Conservation (phyloP, 1,140 invertebrate species). For the Bombus polaris region DNA sequence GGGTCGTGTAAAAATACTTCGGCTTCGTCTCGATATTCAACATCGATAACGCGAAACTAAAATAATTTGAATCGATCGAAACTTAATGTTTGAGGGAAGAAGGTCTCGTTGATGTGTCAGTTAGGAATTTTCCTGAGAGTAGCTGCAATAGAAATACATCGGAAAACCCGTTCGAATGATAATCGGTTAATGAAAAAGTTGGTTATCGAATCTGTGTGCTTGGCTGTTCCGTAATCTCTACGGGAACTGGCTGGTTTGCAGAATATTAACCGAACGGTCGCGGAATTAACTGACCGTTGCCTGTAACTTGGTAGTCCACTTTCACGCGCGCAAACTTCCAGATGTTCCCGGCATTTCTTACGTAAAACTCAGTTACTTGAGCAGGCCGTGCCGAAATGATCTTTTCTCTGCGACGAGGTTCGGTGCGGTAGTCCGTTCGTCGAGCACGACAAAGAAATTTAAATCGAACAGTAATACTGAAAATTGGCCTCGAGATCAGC, state of each 20-base stretch:
- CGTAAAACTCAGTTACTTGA: conserved; percentile 69
- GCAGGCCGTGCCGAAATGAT: conserved; percentile 42
- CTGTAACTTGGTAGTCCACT: conserved; percentile 73
- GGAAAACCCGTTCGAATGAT: conserved; percentile 3
- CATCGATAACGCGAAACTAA: not conserved
- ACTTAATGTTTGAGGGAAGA: not conserved
- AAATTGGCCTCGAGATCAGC: conserved; percentile 18
- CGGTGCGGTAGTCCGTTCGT: not conserved
- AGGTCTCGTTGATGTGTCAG: not conserved
- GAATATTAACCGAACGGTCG: conserved; percentile 73
- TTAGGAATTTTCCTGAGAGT: not conserved
- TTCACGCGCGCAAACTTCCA: conserved; percentile 77
- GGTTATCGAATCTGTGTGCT: not conserved
- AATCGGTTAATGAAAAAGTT: not conserved
- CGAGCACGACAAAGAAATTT: not conserved
- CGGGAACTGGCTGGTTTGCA: conserved; percentile 57
- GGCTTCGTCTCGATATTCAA: not conserved
- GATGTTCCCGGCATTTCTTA: conserved; percentile 75
- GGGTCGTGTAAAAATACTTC: not conserved
- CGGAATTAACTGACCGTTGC: conserved; percentile 79
- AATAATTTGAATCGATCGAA: not conserved
- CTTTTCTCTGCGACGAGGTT: conserved; percentile 21
- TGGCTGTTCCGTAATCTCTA: conserved; percentile 33
- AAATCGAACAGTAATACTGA: conserved; percentile 33
- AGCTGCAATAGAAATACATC: not conserved